phyloP scores from a whole-genome alignment of 2,797 vertebrate species.

The Thaleichthys pacificus region DNA sequence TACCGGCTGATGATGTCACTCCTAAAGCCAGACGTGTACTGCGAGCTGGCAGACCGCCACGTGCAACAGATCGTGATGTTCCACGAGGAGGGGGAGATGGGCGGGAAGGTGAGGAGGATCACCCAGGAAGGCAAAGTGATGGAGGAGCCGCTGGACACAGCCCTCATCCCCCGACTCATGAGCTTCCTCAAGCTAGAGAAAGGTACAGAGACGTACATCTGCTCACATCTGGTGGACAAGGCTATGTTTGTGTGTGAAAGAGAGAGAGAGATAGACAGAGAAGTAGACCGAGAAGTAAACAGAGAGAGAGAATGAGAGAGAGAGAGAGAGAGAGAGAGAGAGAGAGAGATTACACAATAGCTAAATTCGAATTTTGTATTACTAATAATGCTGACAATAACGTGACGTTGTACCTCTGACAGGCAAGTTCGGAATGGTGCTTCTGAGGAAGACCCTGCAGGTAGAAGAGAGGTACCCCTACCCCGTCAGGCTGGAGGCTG shows the following conservation, averaged over 20 bases:
- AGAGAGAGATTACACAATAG: not conserved
- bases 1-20: conserved; percentile 97
- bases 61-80: conserved; percentile 94
- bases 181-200: conserved; percentile 93
- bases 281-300: too few species aligned
- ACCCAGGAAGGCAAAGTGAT: conserved; percentile 87
- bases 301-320: too few species aligned
- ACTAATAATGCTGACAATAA: not conserved
- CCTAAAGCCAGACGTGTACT: conserved; percentile 92
- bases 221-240: not conserved
- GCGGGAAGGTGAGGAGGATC: conserved; percentile 89
- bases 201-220: conserved; percentile 60
- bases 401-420: not conserved
- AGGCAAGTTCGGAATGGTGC: conserved; percentile 94
- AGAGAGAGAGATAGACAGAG: too few species aligned
- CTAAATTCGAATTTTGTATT: not conserved
- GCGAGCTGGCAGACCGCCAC: conserved; percentile 92
- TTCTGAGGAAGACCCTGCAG: conserved; percentile 94
- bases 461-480: conserved; percentile 96
- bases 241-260: not conserved
- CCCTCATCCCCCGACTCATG: conserved; percentile 90
- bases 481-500: conserved; percentile 93
- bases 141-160: conserved; percentile 88
- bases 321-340: too few species aligned
- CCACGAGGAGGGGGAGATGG: conserved; percentile 90